Evolutionary conservation across 23 tunicate genomes (phyloP), one percentile per base, ranked within the genome.

Genomic region (Trididemnum nubilum): DNA sequence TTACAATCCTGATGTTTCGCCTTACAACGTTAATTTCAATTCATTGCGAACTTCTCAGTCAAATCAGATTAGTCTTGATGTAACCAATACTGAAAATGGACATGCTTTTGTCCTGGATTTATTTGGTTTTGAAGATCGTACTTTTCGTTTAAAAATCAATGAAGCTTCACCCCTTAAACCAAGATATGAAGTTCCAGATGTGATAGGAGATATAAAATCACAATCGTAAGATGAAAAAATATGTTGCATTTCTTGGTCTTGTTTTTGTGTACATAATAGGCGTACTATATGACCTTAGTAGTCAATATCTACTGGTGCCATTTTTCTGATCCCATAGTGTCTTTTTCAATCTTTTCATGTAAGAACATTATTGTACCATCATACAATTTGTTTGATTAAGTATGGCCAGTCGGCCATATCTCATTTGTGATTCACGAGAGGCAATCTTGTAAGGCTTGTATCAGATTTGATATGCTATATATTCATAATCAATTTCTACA

Each of bases 121-220:
- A 57, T 93, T 76, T 64, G 77, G 82, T 15, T 69, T 87, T 19
- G 86, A 84, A 72, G 92, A 93, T 58, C 74, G 83, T 27, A 87
- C 76, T 36, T 54, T 93, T 27, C 72, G 93, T 30, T 12, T 88
- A 33, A 83, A 83, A 87, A 77, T 93, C 0, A 88, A 93, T 87
- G 98, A 93, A 83, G 88, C 92, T 12, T 29, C 34, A 26, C 98
- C 98, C 9, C 32, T 93, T 39, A 75, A 81, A 36, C 93, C 89
- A 36, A 81, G 98, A n/a, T 93, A 83, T 39, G 93, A 87, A 83
- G 98, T 93, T 27, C 93, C 93, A 5, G 85, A 88, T 58, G 82
- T 81, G 19, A 88, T 93, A 51, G 71, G 84, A 44, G 86, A 93
- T 9, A 32, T 83, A 19, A 34, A 40, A 32, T 30, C 87, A 12